phyloP scores from a whole-genome alignment of 2,888 invertebrate species.

The Coelopa pilipes region DNA sequence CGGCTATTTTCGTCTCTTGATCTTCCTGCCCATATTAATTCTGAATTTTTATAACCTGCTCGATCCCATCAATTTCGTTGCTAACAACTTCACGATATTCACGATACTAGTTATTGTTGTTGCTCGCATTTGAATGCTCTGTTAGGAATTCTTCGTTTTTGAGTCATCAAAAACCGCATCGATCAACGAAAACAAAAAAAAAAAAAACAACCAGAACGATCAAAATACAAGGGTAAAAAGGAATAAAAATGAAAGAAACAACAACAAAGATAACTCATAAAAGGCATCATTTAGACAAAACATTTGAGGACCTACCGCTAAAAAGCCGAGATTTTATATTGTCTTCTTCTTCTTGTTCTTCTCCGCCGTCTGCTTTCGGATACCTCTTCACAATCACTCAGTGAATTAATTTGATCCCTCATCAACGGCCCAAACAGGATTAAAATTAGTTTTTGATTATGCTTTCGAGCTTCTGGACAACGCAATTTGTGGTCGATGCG shows the following conservation, averaged over 20 bases:
- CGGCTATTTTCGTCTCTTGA: background rate
- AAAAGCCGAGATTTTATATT: constrained; percentile 25
- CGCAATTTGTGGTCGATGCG: constrained; percentile 60
- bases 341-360: background rate
- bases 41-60: constrained; percentile 30
- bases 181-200: background rate
- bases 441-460: constrained; percentile 68
- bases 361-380: background rate
- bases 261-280: constrained; percentile 23
- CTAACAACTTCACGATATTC: constrained; percentile 35
- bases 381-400: constrained; percentile 38
- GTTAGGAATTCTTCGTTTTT: constrained; percentile 27
- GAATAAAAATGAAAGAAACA: constrained; percentile 34
- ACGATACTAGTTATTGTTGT: background rate
- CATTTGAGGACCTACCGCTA: constrained; percentile 37
- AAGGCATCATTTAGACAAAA: constrained; percentile 33
- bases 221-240: background rate
- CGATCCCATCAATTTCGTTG: constrained; percentile 38
- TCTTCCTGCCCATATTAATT: constrained; percentile 23
- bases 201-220: constrained; percentile 31
- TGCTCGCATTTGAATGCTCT: constrained; percentile 16
- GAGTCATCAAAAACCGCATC: constrained; percentile 31
- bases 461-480: constrained; percentile 68
- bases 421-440: constrained; percentile 63
- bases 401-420: constrained; percentile 59